Conservation (phyloP, 1,140 invertebrate genomes). For the Metopolophium dirhodum region DNA sequence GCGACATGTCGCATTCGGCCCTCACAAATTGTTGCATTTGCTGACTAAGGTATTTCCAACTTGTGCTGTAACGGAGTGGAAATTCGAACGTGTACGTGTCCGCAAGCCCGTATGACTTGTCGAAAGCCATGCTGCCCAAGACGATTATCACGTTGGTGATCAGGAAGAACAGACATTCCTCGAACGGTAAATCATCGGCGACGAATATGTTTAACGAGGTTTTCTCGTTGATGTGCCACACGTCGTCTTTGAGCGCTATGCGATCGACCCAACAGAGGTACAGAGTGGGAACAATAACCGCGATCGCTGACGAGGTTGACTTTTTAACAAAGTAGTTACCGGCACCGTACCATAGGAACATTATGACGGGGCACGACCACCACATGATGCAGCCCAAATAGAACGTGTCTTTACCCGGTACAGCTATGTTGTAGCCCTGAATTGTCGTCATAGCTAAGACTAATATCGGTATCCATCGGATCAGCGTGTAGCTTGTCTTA, state of each 20-base stretch:
- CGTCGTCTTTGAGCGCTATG: conserved; percentile 27
- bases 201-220: conserved; percentile 33
- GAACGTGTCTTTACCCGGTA: conserved; percentile 24
- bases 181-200: conserved; percentile 28
- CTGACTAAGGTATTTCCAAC: background rate
- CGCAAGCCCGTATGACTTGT: conserved; percentile 21
- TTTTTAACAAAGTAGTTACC: conserved; percentile 52
- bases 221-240: conserved; percentile 52
- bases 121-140: conserved; percentile 21
- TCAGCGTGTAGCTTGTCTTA: conserved; percentile 11
- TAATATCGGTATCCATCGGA: conserved; percentile 46
- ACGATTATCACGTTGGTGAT: conserved; percentile 48
- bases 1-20: conserved; percentile 9
- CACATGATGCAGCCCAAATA: conserved; percentile 46
- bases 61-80: background rate
- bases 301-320: background rate
- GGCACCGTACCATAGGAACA: conserved; percentile 38
- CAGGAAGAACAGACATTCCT: conserved; percentile 36
- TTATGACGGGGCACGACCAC: conserved; percentile 51
- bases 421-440: background rate
- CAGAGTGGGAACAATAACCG: conserved; percentile 19
- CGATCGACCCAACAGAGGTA: conserved; percentile 49
- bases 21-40: background rate
- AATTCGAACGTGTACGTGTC: conserved; percentile 32
- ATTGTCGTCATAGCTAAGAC: background rate